Evolutionary conservation across 1,140 invertebrate genomes (phyloP), one percentile per base, ranked within the genome.

Genomic region (Neoseiulus cucumeris): DNA sequence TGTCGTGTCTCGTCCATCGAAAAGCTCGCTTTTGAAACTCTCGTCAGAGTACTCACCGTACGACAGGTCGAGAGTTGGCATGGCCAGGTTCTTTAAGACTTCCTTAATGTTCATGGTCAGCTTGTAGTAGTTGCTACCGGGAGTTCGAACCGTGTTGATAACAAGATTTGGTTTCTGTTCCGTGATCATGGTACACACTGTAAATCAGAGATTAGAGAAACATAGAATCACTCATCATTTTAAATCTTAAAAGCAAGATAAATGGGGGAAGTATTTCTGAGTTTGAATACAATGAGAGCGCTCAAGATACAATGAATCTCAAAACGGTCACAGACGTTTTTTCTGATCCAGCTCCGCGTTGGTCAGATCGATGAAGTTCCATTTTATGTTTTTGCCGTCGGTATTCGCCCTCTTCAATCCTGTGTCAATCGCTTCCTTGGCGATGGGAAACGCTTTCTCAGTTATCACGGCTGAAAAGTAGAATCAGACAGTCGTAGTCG

Each of bases 401-500:
- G 1, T 25, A 14, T 59, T 59, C 22, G 51, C 51, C 2, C 33
- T 64, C 6, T 55, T 47, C 45, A 69, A 66, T 20, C 67, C 51
- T 33, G 41, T 44, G 7, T 68, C 51, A 6, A 69, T 45, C 14
- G 67, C 65, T 20, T 68, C 39, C 25, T 64, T 65, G 17, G 68
- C 66, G 41, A 69, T 25, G 12, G 47, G 64, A 44, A 67, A 69
- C 39, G 67, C 66, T 7, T 64, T 64, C 41, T 69, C 68, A 64
- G 67, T 66, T 17, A 68, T 67, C 12, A 44, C 66, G 64, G 66
- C 68, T 69, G 44, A 44, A 65, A 69, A 42, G 20, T 30, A 39
- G 9, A 9, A 39, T 9, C 4, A 9, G 33, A 9, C 4, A 39
- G 9, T 39, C n/a, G n/a, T n/a, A n/a, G n/a, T n/a, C n/a, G n/a